Conservation (phyloP, 2,113 vertebrate genomes). For the Capricornis sumatraensis region DNA sequence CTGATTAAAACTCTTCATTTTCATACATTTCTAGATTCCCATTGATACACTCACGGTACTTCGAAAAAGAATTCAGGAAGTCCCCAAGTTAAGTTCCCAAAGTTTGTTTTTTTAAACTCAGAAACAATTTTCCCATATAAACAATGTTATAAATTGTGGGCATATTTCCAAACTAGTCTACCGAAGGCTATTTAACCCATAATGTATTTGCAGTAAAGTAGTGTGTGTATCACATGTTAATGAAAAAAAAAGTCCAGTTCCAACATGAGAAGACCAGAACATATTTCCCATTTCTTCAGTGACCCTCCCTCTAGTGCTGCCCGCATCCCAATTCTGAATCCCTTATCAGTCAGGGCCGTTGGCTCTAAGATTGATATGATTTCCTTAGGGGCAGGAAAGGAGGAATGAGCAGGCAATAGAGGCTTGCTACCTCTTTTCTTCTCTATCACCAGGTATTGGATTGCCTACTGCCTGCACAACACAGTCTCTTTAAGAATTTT, state of each 20-base stretch:
- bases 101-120: slow-evolving; percentile 13
- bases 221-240: neutral
- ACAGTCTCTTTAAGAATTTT: neutral
- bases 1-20: slow-evolving; percentile 10
- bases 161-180: neutral
- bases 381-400: neutral
- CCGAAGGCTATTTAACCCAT: neutral
- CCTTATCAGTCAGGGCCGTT: neutral
- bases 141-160: slow-evolving; percentile 23
- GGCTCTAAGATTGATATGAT: neutral
- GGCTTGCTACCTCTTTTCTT: neutral
- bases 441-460: neutral
- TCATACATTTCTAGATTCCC: neutral
- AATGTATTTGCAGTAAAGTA: neutral
- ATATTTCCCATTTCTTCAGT: neutral
- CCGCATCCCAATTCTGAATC: neutral
- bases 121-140: slow-evolving; percentile 25
- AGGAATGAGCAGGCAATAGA: neutral
- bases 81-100: neutral
- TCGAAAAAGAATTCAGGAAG: slow-evolving; percentile 42
- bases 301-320: neutral
- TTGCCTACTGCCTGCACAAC: neutral
- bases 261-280: neutral
- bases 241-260: neutral
- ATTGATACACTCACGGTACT: neutral